Evolutionary conservation across 2,797 vertebrate genomes (phyloP).

Genomic region (Phoebastria nigripes): DNA sequence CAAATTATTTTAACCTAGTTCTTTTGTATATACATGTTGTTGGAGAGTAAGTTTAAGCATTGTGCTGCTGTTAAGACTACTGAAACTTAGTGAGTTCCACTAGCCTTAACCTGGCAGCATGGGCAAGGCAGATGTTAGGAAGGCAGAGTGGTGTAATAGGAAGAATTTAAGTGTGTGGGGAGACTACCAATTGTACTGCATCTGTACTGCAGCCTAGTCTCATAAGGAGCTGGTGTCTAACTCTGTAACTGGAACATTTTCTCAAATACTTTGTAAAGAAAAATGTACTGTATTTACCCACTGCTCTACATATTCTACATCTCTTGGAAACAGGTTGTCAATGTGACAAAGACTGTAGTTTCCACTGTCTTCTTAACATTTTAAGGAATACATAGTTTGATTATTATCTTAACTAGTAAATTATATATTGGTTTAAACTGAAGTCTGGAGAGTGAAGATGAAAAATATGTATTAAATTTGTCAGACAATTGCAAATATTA

Average conservation of each 20-base stretch:
- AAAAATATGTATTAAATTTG: background rate
- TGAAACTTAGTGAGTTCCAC: background rate
- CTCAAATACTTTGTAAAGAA: background rate
- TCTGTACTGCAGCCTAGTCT: background rate
- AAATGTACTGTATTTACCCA: background rate
- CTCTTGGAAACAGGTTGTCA: background rate
- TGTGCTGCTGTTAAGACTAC: background rate
- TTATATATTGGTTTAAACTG: background rate
- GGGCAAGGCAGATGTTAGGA: background rate
- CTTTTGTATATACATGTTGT: background rate
- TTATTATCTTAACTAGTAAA: background rate
- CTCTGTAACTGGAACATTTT: background rate
- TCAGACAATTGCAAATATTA: background rate
- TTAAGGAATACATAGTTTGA: background rate
- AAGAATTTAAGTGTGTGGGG: background rate
- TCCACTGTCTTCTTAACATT: background rate
- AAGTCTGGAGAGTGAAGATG: background rate
- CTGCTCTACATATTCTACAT: background rate
- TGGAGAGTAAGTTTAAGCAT: background rate
- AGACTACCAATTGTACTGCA: background rate
- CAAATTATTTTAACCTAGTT: background rate
- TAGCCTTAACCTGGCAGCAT: background rate
- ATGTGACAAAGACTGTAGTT: background rate
- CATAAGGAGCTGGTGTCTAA: background rate
- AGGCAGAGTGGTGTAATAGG: background rate